Conservation (phyloP, 2,113 vertebrate species). For the Opisthocomus hoazin region DNA sequence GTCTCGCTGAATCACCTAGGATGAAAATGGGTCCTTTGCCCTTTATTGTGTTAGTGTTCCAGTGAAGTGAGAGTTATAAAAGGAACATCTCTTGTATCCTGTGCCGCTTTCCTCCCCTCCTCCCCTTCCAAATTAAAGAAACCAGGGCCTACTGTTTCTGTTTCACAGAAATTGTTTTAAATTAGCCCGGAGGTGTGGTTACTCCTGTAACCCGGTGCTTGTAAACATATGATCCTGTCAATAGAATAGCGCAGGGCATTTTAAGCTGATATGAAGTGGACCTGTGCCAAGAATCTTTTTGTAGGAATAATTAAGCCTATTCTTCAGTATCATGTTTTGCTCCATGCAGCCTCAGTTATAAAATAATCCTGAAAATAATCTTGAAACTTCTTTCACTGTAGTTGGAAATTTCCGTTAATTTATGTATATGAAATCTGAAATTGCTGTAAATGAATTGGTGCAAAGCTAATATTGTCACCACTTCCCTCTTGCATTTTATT, state of each 20-base stretch:
- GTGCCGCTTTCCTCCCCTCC: not conserved
- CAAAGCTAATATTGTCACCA: not conserved
- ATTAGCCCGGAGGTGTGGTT: constrained; percentile 52
- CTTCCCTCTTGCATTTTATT: constrained; percentile 1
- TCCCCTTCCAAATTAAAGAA: not conserved
- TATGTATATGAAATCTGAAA: not conserved
- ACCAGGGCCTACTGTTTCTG: not conserved
- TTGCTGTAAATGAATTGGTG: constrained; percentile 7
- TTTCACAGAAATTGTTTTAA: constrained; percentile 51
- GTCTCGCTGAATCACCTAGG: not conserved
- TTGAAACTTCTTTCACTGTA: not conserved
- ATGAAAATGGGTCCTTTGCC: constrained; percentile 10
- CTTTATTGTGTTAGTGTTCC: not conserved
- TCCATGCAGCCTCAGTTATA: not conserved
- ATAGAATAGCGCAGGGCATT: not conserved
- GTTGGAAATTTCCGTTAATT: not conserved
- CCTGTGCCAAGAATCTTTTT: constrained; percentile 26
- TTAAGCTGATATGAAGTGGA: constrained; percentile 30
- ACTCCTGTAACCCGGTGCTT: constrained; percentile 33
- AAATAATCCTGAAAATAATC: constrained; percentile 35
- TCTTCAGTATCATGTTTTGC: constrained; percentile 46
- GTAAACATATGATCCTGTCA: constrained; percentile 48
- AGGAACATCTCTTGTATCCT: not conserved
- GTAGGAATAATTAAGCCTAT: constrained; percentile 41
- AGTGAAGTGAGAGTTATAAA: not conserved